phyloP scores from a whole-genome alignment of 2,888 invertebrate species.

The Octodonta nipae region DNA sequence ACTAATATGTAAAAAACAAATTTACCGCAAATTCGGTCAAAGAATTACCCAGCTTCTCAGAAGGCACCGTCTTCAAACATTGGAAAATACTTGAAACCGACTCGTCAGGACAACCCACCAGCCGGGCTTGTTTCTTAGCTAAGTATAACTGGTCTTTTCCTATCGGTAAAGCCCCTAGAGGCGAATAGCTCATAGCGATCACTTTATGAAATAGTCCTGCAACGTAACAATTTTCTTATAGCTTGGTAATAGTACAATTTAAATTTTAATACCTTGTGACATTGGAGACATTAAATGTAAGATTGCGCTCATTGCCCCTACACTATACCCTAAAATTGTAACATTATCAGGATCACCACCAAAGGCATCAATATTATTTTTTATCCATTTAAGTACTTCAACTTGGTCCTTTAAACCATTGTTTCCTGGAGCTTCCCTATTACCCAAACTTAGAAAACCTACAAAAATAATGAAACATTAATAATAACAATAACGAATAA shows the following conservation, averaged over 20 bases:
- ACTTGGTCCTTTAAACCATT: no score
- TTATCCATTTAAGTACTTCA: no score
- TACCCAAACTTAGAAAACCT: no score
- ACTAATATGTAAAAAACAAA: constrained; percentile 3
- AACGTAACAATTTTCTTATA: no score
- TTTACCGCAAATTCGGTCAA: constrained; percentile 37
- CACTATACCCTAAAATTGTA: no score
- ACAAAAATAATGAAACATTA: no score
- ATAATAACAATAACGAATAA: no score
- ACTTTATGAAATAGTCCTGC: constrained; percentile 55
- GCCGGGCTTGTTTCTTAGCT: constrained; percentile 47
- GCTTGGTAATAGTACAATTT: no score
- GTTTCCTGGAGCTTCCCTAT: no score
- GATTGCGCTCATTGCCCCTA: constrained; percentile 34
- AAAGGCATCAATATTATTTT: no score
- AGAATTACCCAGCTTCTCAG: constrained; percentile 39
- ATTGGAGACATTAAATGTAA: constrained; percentile 50
- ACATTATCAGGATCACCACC: no score
- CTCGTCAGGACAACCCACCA: constrained; percentile 45
- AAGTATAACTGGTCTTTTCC: constrained; percentile 42
- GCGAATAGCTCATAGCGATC: constrained; percentile 54
- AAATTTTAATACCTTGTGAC: constrained; percentile 43
- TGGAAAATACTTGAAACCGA: constrained; percentile 42
- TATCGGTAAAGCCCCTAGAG: constrained; percentile 41
- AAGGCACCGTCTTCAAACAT: constrained; percentile 45